phyloP scores from a whole-genome alignment of 2,797 vertebrate genomes.

The Potorous gilbertii region DNA sequence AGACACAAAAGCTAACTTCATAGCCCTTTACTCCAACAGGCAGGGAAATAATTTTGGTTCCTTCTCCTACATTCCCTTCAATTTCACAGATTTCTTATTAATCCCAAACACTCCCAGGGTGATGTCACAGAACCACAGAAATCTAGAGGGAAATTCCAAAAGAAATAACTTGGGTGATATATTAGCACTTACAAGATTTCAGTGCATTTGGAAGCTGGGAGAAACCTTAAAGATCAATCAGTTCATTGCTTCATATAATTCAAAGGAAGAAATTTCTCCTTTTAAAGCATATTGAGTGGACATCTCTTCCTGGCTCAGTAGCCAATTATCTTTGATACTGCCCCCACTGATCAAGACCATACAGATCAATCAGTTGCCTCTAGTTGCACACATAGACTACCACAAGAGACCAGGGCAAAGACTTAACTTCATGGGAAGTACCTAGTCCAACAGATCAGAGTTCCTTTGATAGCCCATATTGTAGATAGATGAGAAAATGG shows the following conservation, averaged over 20 bases:
- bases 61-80: background rate
- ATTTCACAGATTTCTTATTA: background rate
- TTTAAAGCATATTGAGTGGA: background rate
- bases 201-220: background rate
- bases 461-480: background rate
- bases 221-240: background rate
- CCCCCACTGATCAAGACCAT: background rate
- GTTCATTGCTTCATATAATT: background rate
- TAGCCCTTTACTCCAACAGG: background rate
- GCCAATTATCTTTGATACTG: background rate
- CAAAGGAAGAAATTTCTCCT: background rate
- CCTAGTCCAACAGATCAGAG: background rate
- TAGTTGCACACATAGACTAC: background rate
- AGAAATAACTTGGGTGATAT: background rate
- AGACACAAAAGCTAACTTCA: background rate
- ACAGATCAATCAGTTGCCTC: background rate
- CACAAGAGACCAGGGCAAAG: background rate
- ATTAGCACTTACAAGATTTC: background rate
- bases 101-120: background rate
- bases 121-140: background rate
- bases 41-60: background rate
- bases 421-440: background rate
- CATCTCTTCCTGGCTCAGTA: background rate
- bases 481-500: background rate
- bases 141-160: background rate